These are phyloP conservation scores for Microtus oregoni DNA, from an alignment of 2,113 vertebrate genomes.

Conservation along the genomic window DNA sequence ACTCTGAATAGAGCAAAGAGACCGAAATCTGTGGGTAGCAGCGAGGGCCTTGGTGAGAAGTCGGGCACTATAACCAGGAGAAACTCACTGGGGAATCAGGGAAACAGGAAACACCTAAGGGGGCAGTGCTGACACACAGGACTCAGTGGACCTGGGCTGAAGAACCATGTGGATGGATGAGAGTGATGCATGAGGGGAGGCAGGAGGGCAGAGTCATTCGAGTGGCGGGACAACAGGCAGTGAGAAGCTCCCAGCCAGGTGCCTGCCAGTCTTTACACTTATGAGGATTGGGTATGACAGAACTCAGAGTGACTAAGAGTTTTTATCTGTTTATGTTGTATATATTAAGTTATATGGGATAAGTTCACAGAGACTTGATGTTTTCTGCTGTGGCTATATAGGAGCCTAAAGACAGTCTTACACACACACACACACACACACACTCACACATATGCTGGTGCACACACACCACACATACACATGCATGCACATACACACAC, in stretches of 20 bases:
- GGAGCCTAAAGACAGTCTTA: not conserved
- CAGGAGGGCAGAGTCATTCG: not conserved
- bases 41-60: not conserved
- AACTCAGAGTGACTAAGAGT: not conserved
- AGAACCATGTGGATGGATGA: too few species aligned
- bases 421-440: too few species aligned
- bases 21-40: not conserved
- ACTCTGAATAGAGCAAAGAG: not conserved
- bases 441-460: too few species aligned
- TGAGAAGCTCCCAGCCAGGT: not conserved
- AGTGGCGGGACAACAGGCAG: fast-evolving
- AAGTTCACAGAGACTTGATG: not conserved
- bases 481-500: too few species aligned
- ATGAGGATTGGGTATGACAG: not conserved
- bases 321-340: not conserved
- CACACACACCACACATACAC: too few species aligned
- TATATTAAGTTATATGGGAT: not conserved
- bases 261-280: not conserved
- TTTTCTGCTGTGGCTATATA: not conserved
- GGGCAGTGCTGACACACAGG: not conserved
- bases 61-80: not conserved
- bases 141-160: not conserved
- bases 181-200: too few species aligned
- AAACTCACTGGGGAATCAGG: not conserved
- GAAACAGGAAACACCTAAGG: not conserved